Evolutionary conservation across 2,888 invertebrate species (phyloP), one percentile per base, ranked within the genome.

Genomic region (Coronaproctus castanopsis): DNA sequence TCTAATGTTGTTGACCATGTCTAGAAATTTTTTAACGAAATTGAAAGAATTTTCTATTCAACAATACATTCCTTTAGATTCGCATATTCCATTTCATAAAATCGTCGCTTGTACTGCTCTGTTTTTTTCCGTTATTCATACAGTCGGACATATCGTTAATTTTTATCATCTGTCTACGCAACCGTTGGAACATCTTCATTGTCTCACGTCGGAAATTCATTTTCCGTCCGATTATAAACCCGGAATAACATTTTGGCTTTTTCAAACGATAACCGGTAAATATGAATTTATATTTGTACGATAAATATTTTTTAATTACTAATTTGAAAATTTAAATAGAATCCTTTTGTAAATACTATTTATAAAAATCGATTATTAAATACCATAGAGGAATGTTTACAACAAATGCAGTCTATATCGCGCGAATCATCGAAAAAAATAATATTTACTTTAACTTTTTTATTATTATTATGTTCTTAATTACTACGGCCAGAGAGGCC

Each of bases 141-240:
- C 92, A 0, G 83, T 91, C 2, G 95, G 95, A 0, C 96, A 96
- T 68, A 85, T 95, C 70, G 89, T 96, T 36, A 96, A 96, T 73
- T 96, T 96, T 73, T 96, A 96, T 71, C 95, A 96, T 69, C 88
- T 96, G 0, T 92, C 92, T 2, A 95, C 93, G 0, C 96, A 96
- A 69, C 91, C 93, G 0, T 78, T 92, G 1, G 92, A 91, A 68
- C 90, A 96, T 72, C 74, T 96, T 1, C 80, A 85, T 36, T 96
- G 95, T 69, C 77, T 96, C 3, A 95, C 95, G 1, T 85, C 87
- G 65, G 95, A 96, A 72, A 85, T 96, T 8, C 85, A 89, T 67
- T 95, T 96, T 69, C 84, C 89, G 0, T 92, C 92, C 0, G 95
- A 95, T 72, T 90, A 90, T 68, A 83, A 88, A 67, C 92, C 93